Conservation (phyloP, 2,797 vertebrate species). For the Siniperca scherzeri region DNA sequence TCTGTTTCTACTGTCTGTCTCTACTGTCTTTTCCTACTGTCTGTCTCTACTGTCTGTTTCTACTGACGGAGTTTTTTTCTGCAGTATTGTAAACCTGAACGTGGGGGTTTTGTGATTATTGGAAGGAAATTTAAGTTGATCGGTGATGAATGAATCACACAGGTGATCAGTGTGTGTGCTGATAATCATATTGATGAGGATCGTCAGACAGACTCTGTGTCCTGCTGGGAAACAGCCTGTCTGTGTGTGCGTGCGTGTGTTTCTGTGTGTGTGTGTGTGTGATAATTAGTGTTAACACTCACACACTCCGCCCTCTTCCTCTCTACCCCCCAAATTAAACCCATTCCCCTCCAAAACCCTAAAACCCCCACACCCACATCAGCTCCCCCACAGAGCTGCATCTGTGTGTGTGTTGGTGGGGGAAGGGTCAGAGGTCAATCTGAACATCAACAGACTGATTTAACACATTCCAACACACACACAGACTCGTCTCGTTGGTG, state of each 20-base stretch:
- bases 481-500: no score
- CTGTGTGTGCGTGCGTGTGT: background rate
- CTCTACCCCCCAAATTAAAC: background rate
- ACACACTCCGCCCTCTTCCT: conserved; percentile 32
- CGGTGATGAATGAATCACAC: no score
- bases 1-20: no score
- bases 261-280: background rate
- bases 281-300: conserved; percentile 48
- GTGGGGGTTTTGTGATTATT: background rate
- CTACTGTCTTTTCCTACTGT: no score
- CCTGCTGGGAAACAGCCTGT: background rate
- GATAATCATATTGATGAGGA: conserved; percentile 14
- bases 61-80: no score
- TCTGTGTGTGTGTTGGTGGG: conserved; percentile 17
- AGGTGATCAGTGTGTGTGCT: background rate
- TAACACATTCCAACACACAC: conserved; percentile 14
- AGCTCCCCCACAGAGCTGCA: background rate
- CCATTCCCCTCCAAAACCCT: background rate
- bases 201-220: background rate
- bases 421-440: conserved; percentile 50
- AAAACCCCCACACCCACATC: conserved; percentile 6
- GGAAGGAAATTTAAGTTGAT: no score
- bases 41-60: no score
- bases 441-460: conserved; percentile 21
- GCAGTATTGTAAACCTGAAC: no score